Base-by-base conservation (phyloP, 1,140 invertebrate genomes). In the Drosophila kurseongensis region DNA sequence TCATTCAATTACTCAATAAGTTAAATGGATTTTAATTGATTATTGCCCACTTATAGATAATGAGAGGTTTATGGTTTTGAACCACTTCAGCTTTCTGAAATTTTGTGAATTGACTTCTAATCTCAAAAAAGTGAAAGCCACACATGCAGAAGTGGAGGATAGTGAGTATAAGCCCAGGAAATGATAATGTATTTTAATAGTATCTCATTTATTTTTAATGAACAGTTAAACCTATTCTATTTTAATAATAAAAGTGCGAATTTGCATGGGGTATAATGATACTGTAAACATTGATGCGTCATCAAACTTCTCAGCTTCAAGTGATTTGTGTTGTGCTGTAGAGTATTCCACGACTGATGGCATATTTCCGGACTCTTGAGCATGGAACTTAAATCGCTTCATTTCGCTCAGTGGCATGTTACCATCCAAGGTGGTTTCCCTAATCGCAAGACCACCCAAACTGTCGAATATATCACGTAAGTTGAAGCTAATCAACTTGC, bases 401-500 rank as follows among this genome's bases (percentile, higher is more conserved):
- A 86, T 67, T 0, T 91, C 69, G 10, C 44, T 68, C 4, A 91
- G 38, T 5, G 62, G 61, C 62, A 84, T 40, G 41, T 79, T 91
- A 5, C 86, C 90, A 58, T 91, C 90, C 18, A 91, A 41, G 0
- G 86, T 91, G 1, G 90, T 91, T 56, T 91, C 90, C 0, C 81
- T 75, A 5, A 91, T 91, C 5, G 74, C 69, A 9, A 51, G 40
- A 6, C 76, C 77, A 0, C 62, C 42, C 14, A 89, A 14, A 4
- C 55, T 62, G 12, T 88, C 77, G 7, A 89, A 89, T 5, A 89
- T 78, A 18, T 71, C 44, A 0, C 58, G 47, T 2, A 91, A 80
- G 13, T 89, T 80, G 38, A 91, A 90, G 27, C 75, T 86, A 5
- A 77, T 69, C 16, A 82, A n/a, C 95, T 96, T 68, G 65, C 97